These are phyloP conservation scores for Caradrina clavipalpis DNA, from an alignment of 2,888 invertebrate species.

Conservation along the genomic window DNA sequence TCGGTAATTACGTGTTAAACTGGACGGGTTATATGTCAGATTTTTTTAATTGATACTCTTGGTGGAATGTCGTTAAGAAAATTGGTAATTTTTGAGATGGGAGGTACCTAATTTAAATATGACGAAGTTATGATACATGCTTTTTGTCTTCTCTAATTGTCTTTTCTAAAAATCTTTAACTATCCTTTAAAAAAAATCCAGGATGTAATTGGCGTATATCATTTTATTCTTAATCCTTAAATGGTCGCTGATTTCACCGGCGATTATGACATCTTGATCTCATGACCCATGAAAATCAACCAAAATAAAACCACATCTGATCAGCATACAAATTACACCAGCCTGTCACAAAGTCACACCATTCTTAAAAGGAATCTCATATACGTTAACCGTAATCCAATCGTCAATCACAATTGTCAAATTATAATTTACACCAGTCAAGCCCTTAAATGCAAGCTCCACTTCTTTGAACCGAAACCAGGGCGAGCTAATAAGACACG, in stretches of 20 bases:
- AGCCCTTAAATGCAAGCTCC: conserved; percentile 52
- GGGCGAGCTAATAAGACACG: conserved; percentile 77
- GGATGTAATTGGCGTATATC: background rate
- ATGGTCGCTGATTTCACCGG: background rate
- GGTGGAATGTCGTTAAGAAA: conserved; percentile 61
- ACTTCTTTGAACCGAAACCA: conserved; percentile 67
- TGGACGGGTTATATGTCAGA: conserved; percentile 58
- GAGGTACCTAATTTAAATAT: background rate
- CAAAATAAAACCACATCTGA: conserved; percentile 8
- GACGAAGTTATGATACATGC: background rate
- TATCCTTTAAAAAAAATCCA: no score
- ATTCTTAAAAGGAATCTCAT: conserved; percentile 23
- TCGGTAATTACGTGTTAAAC: conserved; percentile 70
- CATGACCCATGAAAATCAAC: background rate
- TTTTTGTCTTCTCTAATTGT: no score
- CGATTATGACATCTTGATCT: background rate
- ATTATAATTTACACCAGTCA: conserved; percentile 55
- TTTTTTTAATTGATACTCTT: conserved; percentile 62
- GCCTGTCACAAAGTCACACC: conserved; percentile 4
- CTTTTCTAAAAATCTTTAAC: no score
- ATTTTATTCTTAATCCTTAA: background rate
- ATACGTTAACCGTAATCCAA: conserved; percentile 35
- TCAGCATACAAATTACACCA: background rate
- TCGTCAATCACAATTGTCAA: conserved; percentile 53
- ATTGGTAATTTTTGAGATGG: conserved; percentile 37